These are phyloP conservation scores for Coelopa frigida DNA, from an alignment of 1,140 invertebrate species.

Conservation along the genomic window DNA sequence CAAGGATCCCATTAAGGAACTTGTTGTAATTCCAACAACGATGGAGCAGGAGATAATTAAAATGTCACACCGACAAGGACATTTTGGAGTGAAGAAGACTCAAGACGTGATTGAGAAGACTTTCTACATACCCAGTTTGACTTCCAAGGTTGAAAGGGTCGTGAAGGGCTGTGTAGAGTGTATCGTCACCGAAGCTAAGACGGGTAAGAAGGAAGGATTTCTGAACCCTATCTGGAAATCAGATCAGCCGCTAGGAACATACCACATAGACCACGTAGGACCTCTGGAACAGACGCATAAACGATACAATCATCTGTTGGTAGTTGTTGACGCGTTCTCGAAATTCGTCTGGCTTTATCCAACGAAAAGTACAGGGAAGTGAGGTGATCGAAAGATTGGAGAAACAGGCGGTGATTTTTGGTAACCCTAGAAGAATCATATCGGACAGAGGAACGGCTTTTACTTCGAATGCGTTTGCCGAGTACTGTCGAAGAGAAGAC, in stretches of 20 bases:
- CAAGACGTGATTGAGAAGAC: constrained; percentile 32
- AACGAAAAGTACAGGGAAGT: constrained; percentile 16
- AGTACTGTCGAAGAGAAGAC: constrained; percentile 16
- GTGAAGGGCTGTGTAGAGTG: constrained; percentile 35
- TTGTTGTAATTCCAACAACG: no score
- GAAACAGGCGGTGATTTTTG: constrained; percentile 27
- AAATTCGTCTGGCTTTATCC: constrained; percentile 40
- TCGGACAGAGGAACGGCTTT: constrained; percentile 15
- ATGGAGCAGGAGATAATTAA: constrained; percentile 20
- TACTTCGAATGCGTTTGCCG: constrained; percentile 9
- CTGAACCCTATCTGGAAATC: constrained; percentile 32
- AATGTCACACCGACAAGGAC: constrained; percentile 17
- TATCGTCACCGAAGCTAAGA: constrained; percentile 23
- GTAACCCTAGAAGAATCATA: constrained; percentile 20
- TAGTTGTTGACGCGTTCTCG: constrained; percentile 39
- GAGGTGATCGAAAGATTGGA: constrained; percentile 4
- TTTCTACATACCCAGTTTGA: constrained; percentile 39
- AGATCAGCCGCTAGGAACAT: constrained; percentile 23
- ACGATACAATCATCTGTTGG: constrained; percentile 41
- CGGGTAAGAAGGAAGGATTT: constrained; percentile 42
- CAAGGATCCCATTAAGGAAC: no score
- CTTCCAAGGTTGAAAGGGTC: constrained; percentile 25
- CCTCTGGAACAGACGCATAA: constrained; percentile 37
- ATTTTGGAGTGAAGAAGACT: constrained; percentile 16
- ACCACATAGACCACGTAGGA: constrained; percentile 22